Percentiles rank a stretch among this genome's conserved stretches.
These are phyloP conservation scores for Amphimedon queenslandica DNA, from an alignment of 37 sponge, comb jelly and placozoan genomes.

Conservation along the genomic window DNA sequence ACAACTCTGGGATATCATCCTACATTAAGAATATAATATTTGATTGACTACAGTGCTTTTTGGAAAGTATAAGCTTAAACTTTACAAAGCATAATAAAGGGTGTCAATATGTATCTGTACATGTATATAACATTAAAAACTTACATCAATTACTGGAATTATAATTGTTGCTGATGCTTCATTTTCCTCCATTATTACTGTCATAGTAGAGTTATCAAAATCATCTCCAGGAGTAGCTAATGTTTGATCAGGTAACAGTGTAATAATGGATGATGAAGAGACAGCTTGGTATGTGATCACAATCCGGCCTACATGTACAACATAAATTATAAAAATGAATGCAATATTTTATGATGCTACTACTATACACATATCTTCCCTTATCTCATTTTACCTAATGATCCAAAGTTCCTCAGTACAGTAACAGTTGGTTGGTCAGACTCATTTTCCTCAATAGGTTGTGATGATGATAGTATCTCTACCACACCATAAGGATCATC, in stretches of 20 bases:
- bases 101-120: not conserved
- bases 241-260: slow-evolving; percentile 11
- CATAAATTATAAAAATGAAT: no score
- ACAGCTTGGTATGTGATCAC: slow-evolving; percentile 50
- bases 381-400: slow-evolving; percentile 68
- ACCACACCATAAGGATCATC: slow-evolving; percentile 84
- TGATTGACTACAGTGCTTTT: no score
- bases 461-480: slow-evolving; percentile 48
- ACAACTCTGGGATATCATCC: slow-evolving; percentile 64
- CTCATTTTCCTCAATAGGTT: slow-evolving; percentile 21
- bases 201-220: slow-evolving; percentile 6
- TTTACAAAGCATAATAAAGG: not conserved
- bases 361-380: no score
- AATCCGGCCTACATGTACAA: no score
- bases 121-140: no score
- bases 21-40: no score
- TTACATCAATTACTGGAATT: slow-evolving; percentile 56
- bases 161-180: slow-evolving; percentile 46
- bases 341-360: not conserved
- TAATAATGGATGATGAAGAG: no score
- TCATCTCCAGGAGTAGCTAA: slow-evolving; percentile 39
- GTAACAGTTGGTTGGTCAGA: slow-evolving; percentile 14
- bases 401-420: slow-evolving; percentile 62
- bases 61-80: not conserved
- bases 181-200: slow-evolving; percentile 43